Conservation (phyloP, 1,140 invertebrate species). For the Plutomurus gul region DNA sequence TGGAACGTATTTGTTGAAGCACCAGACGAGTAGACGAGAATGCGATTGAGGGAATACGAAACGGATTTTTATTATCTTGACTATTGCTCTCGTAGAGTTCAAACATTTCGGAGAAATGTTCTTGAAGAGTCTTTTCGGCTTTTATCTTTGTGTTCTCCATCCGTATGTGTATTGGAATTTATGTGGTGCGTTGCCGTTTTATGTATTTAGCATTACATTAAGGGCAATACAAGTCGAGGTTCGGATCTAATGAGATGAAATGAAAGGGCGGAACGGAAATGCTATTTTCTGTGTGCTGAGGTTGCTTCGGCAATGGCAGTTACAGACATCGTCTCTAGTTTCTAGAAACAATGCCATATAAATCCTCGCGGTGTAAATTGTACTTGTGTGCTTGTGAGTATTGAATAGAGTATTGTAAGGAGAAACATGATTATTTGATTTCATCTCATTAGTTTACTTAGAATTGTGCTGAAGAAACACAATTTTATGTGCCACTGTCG, state of each 20-base stretch:
- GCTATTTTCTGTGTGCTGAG: no score
- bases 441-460: not conserved
- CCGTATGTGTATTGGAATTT: not conserved
- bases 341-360: no score
- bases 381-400: no score
- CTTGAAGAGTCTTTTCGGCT: no score
- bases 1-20: no score
- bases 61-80: constrained; percentile 12
- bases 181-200: constrained; percentile 1
- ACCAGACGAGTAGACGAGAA: no score
- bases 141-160: no score
- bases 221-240: not conserved
- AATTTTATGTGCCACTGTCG: not conserved
- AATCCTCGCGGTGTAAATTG: no score
- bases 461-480: not conserved
- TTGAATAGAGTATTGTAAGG: no score
- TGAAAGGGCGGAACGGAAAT: no score
- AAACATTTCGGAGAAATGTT: not conserved
- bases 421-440: constrained; percentile 28
- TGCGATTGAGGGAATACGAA: not conserved
- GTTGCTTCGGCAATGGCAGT: no score
- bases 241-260: constrained; percentile 3
- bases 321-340: no score
- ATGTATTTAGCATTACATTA: constrained; percentile 8
- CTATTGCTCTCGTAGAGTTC: not conserved